A percentile compares a stretch with the other conserved stretches of the same genome.
These are phyloP conservation scores for Cephus rjabovi DNA, from an alignment of 2,888 invertebrate species.

Conservation along the genomic window DNA sequence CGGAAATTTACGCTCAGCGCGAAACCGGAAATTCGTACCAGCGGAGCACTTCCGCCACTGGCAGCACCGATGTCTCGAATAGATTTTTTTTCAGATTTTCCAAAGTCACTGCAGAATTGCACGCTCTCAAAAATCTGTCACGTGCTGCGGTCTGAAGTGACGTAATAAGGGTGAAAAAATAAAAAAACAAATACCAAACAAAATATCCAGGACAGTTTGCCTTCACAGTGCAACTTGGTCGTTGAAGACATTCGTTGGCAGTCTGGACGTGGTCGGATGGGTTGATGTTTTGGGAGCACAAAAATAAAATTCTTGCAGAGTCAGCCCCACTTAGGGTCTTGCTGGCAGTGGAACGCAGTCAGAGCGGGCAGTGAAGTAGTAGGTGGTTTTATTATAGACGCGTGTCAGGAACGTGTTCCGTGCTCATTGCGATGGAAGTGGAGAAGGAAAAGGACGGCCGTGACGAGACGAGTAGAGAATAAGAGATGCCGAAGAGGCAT, in stretches of 20 bases:
- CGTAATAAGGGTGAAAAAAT: background rate
- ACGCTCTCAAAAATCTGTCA: background rate
- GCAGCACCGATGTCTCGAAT: background rate
- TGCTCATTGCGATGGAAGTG: conserved; percentile 9
- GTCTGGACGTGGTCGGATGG: conserved; percentile 5
- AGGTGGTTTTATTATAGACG: conserved; percentile 39
- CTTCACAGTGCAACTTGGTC: background rate
- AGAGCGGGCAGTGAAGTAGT: conserved; percentile 17
- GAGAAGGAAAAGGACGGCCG: background rate
- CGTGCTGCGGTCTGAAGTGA: background rate
- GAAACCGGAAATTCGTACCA: background rate
- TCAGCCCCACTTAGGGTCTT: conserved; percentile 35
- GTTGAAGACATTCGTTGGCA: background rate
- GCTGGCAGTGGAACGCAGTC: conserved; percentile 6
- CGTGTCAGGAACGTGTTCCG: conserved; percentile 44
- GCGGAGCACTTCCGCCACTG: background rate
- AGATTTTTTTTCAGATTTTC: background rate
- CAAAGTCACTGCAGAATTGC: background rate
- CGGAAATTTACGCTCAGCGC: background rate
- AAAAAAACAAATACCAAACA: background rate
- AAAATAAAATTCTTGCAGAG: conserved; percentile 44
- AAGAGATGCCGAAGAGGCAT: conserved; percentile 6
- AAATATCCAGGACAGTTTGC: background rate
- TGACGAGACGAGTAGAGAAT: background rate
- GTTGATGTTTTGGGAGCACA: conserved; percentile 28